phyloP scores from a whole-genome alignment of 2,888 invertebrate genomes.

The Microplitis manilae region DNA sequence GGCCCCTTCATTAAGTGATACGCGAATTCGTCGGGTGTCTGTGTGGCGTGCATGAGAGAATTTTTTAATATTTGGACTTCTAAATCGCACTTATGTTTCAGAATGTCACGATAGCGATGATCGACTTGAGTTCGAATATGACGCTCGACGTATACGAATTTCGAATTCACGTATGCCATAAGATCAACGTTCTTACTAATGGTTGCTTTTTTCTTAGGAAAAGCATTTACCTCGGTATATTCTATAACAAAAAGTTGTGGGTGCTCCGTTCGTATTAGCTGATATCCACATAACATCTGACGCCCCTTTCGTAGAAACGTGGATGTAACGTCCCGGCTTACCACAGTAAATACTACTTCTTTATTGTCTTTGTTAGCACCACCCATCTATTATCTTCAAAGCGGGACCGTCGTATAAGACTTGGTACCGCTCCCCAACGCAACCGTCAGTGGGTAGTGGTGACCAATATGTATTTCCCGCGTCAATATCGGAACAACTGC shows the following conservation, averaged over 20 bases:
- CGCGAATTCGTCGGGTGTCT: constrained; percentile 49
- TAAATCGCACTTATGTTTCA: not conserved
- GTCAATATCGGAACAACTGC: too few species aligned
- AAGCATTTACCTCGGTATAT: not conserved
- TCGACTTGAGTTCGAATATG: not conserved
- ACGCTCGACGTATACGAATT: not conserved
- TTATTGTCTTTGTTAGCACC: not conserved
- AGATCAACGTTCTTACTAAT: not conserved
- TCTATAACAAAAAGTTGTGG: not conserved
- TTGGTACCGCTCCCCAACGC: too few species aligned
- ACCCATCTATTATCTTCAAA: too few species aligned
- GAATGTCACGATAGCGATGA: not conserved
- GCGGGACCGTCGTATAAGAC: too few species aligned
- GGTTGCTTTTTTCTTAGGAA: not conserved
- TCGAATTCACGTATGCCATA: not conserved
- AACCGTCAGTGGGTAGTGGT: too few species aligned
- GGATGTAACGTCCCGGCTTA: not conserved
- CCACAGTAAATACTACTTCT: not conserved
- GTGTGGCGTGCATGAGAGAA: constrained; percentile 46
- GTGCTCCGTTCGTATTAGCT: not conserved
- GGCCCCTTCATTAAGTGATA: constrained; percentile 45
- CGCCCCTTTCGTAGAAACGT: not conserved
- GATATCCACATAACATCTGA: not conserved
- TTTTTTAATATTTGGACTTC: constrained; percentile 49
- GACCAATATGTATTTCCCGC: too few species aligned